phyloP scores from a whole-genome alignment of 1,140 invertebrate genomes.

The Listronotus bonariensis region DNA sequence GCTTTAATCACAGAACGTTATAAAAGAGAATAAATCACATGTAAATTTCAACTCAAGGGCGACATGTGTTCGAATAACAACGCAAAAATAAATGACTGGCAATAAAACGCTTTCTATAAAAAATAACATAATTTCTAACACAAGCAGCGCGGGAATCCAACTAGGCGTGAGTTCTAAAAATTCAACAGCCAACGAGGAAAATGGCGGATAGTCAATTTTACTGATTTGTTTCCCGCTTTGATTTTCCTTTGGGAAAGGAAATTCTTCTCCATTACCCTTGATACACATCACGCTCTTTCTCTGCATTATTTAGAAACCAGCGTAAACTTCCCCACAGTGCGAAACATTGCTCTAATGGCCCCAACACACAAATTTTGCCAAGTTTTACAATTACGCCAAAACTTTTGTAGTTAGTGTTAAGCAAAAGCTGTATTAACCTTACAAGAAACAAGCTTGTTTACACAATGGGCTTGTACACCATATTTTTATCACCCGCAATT shows the following conservation, averaged over 20 bases:
- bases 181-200: too few relatives aligned
- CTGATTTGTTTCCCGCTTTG: background rate
- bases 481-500: background rate
- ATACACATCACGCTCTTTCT: constrained; percentile 7
- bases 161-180: too few relatives aligned
- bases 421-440: constrained; percentile 10
- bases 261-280: constrained; percentile 7
- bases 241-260: constrained; percentile 2
- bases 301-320: constrained; percentile 12
- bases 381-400: constrained; percentile 16
- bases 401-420: constrained; percentile 13
- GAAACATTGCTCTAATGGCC: constrained; percentile 2
- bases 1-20: too few relatives aligned
- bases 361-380: constrained; percentile 8
- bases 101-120: too few relatives aligned
- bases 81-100: too few relatives aligned
- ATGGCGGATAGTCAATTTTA: background rate
- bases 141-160: too few relatives aligned
- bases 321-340: constrained; percentile 5
- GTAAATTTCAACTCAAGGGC: too few relatives aligned
- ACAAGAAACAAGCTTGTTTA: constrained; percentile 10
- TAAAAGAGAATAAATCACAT: too few relatives aligned
- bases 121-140: too few relatives aligned
- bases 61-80: too few relatives aligned
- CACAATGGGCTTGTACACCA: constrained; percentile 5